These are phyloP conservation scores for Bucorvus abyssinicus DNA, from an alignment of 2,797 vertebrate genomes.

Conservation along the genomic window DNA sequence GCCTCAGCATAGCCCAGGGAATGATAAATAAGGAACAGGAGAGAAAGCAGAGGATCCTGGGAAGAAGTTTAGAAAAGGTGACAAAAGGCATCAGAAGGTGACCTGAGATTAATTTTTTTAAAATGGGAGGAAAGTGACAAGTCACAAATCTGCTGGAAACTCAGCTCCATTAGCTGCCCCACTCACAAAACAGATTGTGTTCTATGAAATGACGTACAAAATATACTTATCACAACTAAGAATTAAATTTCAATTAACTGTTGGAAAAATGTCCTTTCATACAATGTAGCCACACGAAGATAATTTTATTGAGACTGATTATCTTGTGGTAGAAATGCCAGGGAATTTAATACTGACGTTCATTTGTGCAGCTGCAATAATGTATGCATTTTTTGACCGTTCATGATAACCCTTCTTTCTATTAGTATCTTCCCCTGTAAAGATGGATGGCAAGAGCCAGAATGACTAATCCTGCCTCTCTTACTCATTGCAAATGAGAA, in stretches of 20 bases:
- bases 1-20: neutral
- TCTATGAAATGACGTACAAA: neutral
- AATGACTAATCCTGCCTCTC: conserved; percentile 16
- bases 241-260: neutral
- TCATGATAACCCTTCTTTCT: neutral
- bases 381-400: neutral
- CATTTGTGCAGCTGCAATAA: neutral
- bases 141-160: neutral
- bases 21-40: neutral
- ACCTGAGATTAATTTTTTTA: neutral
- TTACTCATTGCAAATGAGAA: neutral
- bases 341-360: neutral
- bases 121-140: neutral
- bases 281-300: neutral
- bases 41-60: neutral
- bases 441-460: neutral
- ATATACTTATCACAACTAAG: neutral
- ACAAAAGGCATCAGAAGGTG: neutral
- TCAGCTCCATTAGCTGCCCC: neutral
- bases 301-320: conserved; percentile 16
- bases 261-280: neutral
- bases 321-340: neutral
- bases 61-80: neutral
- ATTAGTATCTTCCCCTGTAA: neutral
- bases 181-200: neutral